Conservation (phyloP, 2,797 vertebrate species). For the Peromyscus eremicus region DNA sequence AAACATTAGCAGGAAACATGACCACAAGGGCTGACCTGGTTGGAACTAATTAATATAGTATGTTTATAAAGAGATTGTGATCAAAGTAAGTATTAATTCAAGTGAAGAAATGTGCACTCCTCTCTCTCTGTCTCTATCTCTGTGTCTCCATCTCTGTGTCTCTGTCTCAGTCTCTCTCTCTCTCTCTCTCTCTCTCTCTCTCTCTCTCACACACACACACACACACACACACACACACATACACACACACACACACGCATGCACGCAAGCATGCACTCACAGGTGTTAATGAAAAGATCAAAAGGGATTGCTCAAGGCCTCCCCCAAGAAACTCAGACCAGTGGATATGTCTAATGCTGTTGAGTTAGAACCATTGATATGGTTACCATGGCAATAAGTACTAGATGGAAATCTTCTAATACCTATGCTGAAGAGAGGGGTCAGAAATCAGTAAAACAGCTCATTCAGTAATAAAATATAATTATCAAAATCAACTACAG, state of each 20-base stretch:
- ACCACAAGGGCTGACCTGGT: neutral
- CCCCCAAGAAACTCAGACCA: slow-evolving; percentile 59
- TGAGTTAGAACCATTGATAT: slow-evolving; percentile 62
- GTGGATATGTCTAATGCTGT: slow-evolving; percentile 52
- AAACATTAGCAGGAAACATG: neutral
- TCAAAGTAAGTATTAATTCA: slow-evolving; percentile 34
- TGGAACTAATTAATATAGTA: neutral
- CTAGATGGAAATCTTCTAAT: slow-evolving; percentile 41
- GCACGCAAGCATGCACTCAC: neutral
- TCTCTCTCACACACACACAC: too few relatives aligned
- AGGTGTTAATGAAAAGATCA: slow-evolving; percentile 20
- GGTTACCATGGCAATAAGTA: slow-evolving; percentile 81
- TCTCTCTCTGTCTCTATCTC: neutral
- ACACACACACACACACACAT: neutral
- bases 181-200: neutral
- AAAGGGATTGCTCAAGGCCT: slow-evolving; percentile 49
- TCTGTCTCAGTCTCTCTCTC: neutral
- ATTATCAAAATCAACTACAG: slow-evolving; percentile 59
- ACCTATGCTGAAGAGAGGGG: slow-evolving; percentile 57
- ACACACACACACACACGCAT: too few relatives aligned
- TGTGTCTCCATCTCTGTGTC: neutral
- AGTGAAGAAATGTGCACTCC: neutral
- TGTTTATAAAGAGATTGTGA: slow-evolving; percentile 32
- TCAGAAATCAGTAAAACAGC: slow-evolving; percentile 70
- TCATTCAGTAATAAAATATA: slow-evolving; percentile 59